Conservation (phyloP, 2,888 invertebrate species). For the Pristionchus arcanus region DNA sequence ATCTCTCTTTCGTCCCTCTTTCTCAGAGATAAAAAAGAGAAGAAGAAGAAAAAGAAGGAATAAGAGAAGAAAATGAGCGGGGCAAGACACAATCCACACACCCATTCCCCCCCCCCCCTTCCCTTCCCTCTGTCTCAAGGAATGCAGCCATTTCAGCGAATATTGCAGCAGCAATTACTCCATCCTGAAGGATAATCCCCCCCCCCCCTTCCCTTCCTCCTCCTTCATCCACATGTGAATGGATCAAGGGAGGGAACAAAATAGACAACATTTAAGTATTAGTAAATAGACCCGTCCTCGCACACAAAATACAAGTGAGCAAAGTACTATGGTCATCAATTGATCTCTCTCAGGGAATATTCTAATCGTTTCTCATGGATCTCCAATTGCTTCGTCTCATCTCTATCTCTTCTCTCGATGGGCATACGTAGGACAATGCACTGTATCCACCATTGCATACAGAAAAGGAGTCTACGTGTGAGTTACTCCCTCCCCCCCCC, state of each 20-base stretch:
- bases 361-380: constrained; percentile 71
- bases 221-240: not conserved
- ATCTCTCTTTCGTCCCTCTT: constrained; percentile 35
- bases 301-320: not conserved
- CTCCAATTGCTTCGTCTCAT: constrained; percentile 74
- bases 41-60: not conserved
- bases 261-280: not conserved
- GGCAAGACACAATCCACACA: not conserved
- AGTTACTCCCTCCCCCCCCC: constrained; percentile 4
- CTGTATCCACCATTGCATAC: constrained; percentile 58
- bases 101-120: not conserved
- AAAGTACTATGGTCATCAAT: not conserved
- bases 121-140: not conserved
- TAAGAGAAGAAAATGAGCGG: constrained; percentile 31
- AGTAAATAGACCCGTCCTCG: not conserved
- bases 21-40: not conserved
- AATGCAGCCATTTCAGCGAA: no score
- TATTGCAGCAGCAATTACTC: no score
- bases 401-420: constrained; percentile 67
- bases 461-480: constrained; percentile 34
- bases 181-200: no score
- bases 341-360: constrained; percentile 44
- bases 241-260: not conserved
- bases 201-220: not conserved
- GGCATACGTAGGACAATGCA: constrained; percentile 75